A percentile compares a stretch with the other conserved stretches of the same genome.
Conservation (phyloP, 2,113 vertebrate genomes). For the Caretta caretta region DNA sequence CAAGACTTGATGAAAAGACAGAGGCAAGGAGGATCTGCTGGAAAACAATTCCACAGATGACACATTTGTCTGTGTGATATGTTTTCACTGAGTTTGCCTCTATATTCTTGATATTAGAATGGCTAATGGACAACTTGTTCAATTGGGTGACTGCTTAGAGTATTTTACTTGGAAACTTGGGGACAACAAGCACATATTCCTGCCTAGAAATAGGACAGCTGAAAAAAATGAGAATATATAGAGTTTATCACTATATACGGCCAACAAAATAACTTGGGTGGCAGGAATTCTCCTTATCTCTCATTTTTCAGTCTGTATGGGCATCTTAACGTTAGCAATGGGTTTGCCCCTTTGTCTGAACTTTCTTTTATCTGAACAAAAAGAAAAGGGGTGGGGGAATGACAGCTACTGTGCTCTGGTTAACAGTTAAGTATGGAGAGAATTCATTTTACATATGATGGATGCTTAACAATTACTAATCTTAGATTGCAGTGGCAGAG, state of each 20-base stretch:
- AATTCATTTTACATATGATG: slow-evolving; percentile 64
- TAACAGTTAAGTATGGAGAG: slow-evolving; percentile 53
- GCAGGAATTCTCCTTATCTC: not conserved
- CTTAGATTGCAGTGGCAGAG: slow-evolving; percentile 62
- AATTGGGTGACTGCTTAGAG: slow-evolving; percentile 1
- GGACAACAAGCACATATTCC: not conserved
- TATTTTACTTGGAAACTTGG: not conserved
- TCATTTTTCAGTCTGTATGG: not conserved
- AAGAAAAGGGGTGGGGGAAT: not conserved
- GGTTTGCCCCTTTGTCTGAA: not conserved
- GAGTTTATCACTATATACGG: not conserved
- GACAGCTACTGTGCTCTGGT: slow-evolving; percentile 36
- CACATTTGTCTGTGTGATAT: not conserved
- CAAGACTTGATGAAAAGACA: not conserved
- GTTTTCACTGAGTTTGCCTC: not conserved
- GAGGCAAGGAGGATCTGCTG: not conserved
- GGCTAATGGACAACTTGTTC: not conserved
- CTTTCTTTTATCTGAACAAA: not conserved
- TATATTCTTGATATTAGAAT: not conserved
- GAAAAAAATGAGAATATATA: not conserved
- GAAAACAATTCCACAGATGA: not conserved
- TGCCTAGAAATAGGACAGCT: not conserved
- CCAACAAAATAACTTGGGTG: not conserved
- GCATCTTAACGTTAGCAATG: not conserved
- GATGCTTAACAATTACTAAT: slow-evolving; percentile 73